Conservation (phyloP, 2,888 invertebrate genomes). For the Drosophila suboccidentalis region DNA sequence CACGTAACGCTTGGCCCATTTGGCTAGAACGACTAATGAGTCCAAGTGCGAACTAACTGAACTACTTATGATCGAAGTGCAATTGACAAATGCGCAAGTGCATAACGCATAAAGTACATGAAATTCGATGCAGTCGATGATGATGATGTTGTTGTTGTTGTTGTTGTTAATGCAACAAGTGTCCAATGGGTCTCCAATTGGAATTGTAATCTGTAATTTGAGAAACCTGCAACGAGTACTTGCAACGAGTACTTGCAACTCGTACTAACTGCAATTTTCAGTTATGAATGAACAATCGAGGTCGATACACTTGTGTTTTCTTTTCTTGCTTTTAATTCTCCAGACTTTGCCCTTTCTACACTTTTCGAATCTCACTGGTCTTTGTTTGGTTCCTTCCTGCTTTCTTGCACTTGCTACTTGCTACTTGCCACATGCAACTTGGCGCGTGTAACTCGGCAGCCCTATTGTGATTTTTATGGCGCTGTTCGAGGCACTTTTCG, state of each 20-base stretch:
- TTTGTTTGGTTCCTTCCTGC: conserved; percentile 49
- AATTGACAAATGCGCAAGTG: conserved; percentile 77
- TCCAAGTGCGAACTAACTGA: conserved; percentile 29
- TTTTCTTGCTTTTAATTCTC: conserved; percentile 5
- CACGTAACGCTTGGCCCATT: conserved; percentile 65
- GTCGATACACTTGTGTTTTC: conserved; percentile 72
- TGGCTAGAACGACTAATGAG: conserved; percentile 47
- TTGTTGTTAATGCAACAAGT: conserved; percentile 57
- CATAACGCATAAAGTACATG: conserved; percentile 67
- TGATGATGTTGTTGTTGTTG: conserved; percentile 1
- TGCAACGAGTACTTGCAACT: not conserved
- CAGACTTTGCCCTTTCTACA: conserved; percentile 3
- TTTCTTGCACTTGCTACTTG: conserved; percentile 44
- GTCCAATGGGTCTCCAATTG: conserved; percentile 52
- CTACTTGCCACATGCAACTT: conserved; percentile 30
- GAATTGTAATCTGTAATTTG: conserved; percentile 44
- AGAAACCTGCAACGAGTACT: conserved; percentile 11
- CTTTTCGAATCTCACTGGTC: conserved; percentile 3
- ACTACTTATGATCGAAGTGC: conserved; percentile 59
- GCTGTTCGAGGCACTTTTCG: conserved; percentile 52
- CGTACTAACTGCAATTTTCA: conserved; percentile 22
- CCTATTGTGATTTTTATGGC: conserved; percentile 75
- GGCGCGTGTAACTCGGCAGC: conserved; percentile 74
- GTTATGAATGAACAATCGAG: conserved; percentile 61
- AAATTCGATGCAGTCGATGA: conserved; percentile 48